Base-by-base conservation (phyloP, 1,140 invertebrate genomes). In the Solenopsis invicta region DNA sequence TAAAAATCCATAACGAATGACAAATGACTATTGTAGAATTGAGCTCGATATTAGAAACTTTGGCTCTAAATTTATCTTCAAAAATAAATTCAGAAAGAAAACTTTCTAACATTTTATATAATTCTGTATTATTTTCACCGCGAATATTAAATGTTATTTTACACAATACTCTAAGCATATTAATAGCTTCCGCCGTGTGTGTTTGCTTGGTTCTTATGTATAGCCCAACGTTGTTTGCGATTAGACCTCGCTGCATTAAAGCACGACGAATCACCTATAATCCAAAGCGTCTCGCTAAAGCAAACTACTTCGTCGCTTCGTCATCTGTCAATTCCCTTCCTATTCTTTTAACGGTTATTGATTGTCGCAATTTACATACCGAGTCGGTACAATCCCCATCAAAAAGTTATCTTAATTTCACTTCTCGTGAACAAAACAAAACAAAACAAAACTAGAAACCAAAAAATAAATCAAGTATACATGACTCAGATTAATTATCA, bases 231-330 rank as follows among this genome's bases (percentile, higher is more conserved):
- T 90, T 74, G 56, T 76, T 86, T 48, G 59, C 59, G 71, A 56
- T 80, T 76, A 50, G 45, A 59, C 37, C 54, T 67, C 52, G 66
- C 62, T 87, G 74, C 85, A 89, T 87, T 75, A 80, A 90, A 90
- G 89, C 88, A 69, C 72, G 72, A 85, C 78, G 74, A 75, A 59
- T 85, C 48, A n/a, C 64, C 16, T 64, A 21, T 89, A 75, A 90
- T 90, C 16, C 67, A 85, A 87, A 21, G 85, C 74, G 61, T 61
- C 74, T 80, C 45, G 61, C 78, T 80, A 87, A 89, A 87, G 61
- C 80, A 67, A 89, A 89, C 78, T 69, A 45, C 56, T 62, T 48
- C 74, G 9, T 80, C 82, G 41, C n/a, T 9, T 61, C 45, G 16
- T 81, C 59, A 24, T 86, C 50, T 61, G 48, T 52, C 62, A 52